These are phyloP conservation scores for Arrhamphus sclerolepis DNA, from an alignment of 2,797 vertebrate species.

Conservation along the genomic window DNA sequence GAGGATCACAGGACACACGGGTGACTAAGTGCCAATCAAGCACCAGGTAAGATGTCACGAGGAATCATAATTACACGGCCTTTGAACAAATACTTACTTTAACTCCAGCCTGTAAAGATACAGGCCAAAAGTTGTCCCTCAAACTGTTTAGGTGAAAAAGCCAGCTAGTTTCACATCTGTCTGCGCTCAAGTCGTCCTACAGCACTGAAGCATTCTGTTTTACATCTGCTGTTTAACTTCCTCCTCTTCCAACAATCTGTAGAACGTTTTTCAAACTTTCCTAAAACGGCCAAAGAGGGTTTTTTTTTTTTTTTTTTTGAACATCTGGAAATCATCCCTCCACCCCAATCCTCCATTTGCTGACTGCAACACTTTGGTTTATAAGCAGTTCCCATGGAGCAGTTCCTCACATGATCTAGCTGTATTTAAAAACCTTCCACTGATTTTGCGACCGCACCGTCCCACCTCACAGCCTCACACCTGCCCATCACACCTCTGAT, in stretches of 20 bases:
- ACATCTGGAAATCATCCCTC: slow-evolving; percentile 90
- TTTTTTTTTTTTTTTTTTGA: slow-evolving; percentile 59
- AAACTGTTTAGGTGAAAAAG: slow-evolving; percentile 12
- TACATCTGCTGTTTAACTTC: slow-evolving; percentile 56
- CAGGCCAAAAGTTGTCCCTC: slow-evolving; percentile 1
- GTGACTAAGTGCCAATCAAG: slow-evolving; percentile 55
- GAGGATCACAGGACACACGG: slow-evolving; percentile 57
- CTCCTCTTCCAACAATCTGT: slow-evolving; percentile 47
- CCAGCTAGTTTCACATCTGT: slow-evolving; percentile 10
- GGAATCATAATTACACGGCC: slow-evolving; percentile 44
- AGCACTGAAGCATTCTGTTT: slow-evolving; percentile 38
- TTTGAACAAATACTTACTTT: slow-evolving; percentile 49
- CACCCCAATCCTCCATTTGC: slow-evolving; percentile 62
- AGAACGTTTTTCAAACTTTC: slow-evolving; percentile 74
- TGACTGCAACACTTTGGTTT: slow-evolving; percentile 76
- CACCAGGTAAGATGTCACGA: slow-evolving; percentile 35
- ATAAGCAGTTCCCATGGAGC: slow-evolving; percentile 77
- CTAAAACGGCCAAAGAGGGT: slow-evolving; percentile 79
- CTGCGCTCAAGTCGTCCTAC: slow-evolving; percentile 10
- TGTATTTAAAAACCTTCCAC: slow-evolving; percentile 47
- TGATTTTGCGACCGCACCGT: slow-evolving; percentile 21
- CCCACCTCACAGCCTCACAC: slow-evolving; percentile 21
- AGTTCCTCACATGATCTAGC: slow-evolving; percentile 36
- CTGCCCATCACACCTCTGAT: slow-evolving; percentile 12
- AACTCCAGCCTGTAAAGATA: slow-evolving; percentile 47